Base-by-base conservation (phyloP, 64 coral and sea anemone species). In the Astreopora myriophthalma region DNA sequence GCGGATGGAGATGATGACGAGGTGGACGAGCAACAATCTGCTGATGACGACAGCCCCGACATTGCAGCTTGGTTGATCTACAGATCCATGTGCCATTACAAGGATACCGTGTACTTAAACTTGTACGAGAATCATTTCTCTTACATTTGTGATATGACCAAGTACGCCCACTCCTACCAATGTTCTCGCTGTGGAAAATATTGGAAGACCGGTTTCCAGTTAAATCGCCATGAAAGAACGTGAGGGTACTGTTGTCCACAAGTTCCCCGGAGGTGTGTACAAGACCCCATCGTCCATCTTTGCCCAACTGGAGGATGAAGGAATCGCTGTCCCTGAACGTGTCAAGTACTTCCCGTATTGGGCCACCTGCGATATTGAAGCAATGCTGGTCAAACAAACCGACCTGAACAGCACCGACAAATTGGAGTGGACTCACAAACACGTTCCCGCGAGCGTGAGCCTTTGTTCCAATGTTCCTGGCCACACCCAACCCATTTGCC, bases 91-190 rank as follows among this genome's bases (percentile, higher is more conserved):
- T 34, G 69, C 37, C 36, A 86, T n/a, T 79, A 69, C 63, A 7
- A 46, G 48, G 76, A 48, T 69, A 93, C 91, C 3, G 12, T 93
- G 23, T 87, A 52, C 26, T 64, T 93, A 1, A 88, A 94, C 48
- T 19, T 84, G 0, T 71, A 85, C 48, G 30, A 92, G 6, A 86
- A 58, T 7, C 79, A 92, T 26, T 92, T 86, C 13, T 75, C 8
- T 11, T 86, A 75, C 65, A 92, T 92, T 16, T 33, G 38, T 6
- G 36, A 76, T 51, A 23, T 92, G 42, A 61, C 5, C 3, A 13
- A 74, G 23, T 92, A 64, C 60, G n/a, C 70, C 3, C 84, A 92
- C 6, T 85, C 69, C 3, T 86, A 39, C 77, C n/a, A 32, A 29
- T 90, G 88, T 81, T 51, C 75, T 34, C 74, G 58, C 2, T 90